Base-by-base conservation (phyloP, 2,797 vertebrate species). In the Acipenser transmontanus region DNA sequence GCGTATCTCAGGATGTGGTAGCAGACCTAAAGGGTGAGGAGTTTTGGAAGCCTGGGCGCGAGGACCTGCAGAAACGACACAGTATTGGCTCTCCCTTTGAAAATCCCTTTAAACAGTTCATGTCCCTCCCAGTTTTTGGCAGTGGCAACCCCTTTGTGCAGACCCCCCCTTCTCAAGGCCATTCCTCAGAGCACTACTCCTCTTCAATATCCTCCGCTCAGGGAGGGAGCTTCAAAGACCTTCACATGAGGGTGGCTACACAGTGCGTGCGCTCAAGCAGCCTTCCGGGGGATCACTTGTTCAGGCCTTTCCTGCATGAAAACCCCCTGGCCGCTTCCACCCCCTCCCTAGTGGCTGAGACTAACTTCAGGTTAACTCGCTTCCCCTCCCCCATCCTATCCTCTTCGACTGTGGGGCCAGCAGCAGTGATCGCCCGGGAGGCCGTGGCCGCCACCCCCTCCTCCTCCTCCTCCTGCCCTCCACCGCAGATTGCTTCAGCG, bases 281-380 rank as follows among this genome's bases (percentile, higher is more conserved):
- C 66, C 83, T 79, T 6, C 71, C 74, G 0, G 6, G 68, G 0
- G 71, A 70, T 34, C 34, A 34, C 4, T 77, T 47, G 68, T 65
- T 51, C 54, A 64, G 78, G 70, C 49, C 71, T 65, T 59, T 74
- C 74, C 71, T 72, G 84, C 87, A 84, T 76, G 74, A 66, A 74
- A 81, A 82, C 79, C 85, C 89, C 77, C 66, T 86, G 81, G 88
- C 85, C 75, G 84, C 85, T 74, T 93, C 88, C 77, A 87, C 91
- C 78, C 89, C 88, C 70, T 77, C 82, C 81, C 78, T 84, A 2
- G 80, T 74, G 76, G 86, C 87, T 79, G 81, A 82, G 57, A 77
- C 73, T 76, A 82, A 82, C 84, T 74, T 79, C 73, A 64, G 77
- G 13, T 69, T 78, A 69, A 73, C 84, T 66, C 78, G 78, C 12